Conservation (phyloP, 2,888 invertebrate genomes). For the Watsonalla cultraria region DNA sequence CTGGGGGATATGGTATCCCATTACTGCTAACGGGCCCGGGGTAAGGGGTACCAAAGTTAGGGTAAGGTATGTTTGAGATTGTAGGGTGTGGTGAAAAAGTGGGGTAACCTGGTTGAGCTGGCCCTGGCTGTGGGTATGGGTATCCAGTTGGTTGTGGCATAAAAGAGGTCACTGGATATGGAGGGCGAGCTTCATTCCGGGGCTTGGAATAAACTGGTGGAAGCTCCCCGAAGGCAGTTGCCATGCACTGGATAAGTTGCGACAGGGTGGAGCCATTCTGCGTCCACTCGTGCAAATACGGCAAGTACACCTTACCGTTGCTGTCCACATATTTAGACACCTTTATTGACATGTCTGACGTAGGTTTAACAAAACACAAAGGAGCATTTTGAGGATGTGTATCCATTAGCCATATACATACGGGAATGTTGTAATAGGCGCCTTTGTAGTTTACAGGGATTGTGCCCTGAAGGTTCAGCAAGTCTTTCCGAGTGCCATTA, state of each 20-base stretch:
- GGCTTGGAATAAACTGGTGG: conserved; percentile 95
- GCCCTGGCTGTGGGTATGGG: conserved; percentile 51
- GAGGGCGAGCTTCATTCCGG: conserved; percentile 78
- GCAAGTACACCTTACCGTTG: conserved; percentile 97
- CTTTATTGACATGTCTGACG: conserved; percentile 96
- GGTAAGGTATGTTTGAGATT: conserved; percentile 69
- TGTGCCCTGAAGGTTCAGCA: conserved; percentile 93
- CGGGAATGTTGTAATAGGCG: conserved; percentile 95
- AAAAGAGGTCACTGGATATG: conserved; percentile 75
- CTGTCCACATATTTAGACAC: conserved; percentile 96
- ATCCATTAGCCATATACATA: conserved; percentile 97
- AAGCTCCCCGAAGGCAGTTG: conserved; percentile 94
- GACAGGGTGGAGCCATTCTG: conserved; percentile 89
- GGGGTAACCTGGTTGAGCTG: conserved; percentile 48
- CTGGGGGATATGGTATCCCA: conserved; percentile 45
- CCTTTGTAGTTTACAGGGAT: conserved; percentile 96
- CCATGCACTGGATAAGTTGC: conserved; percentile 94
- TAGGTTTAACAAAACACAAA: conserved; percentile 96
- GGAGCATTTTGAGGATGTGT: conserved; percentile 98
- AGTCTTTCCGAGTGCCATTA: conserved; percentile 88
- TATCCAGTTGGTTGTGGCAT: conserved; percentile 70
- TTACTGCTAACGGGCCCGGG: conserved; percentile 46
- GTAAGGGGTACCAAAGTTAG: conserved; percentile 67
- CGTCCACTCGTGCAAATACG: conserved; percentile 97
- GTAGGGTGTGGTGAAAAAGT: conserved; percentile 65